Base-by-base conservation (phyloP, 2,888 invertebrate genomes). In the Eristalis tenax region DNA sequence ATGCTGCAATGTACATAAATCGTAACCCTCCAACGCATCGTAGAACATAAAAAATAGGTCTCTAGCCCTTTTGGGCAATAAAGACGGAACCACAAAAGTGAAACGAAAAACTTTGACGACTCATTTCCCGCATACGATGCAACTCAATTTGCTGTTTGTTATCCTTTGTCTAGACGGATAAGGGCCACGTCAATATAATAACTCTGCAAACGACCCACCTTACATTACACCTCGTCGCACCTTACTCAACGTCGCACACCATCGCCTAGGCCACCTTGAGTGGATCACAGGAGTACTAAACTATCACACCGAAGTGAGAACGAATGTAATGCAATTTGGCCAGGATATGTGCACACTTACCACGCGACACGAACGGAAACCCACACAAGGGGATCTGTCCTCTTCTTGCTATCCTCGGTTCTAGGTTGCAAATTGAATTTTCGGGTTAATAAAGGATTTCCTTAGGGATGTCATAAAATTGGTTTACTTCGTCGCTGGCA, bases 131-230 rank as follows among this genome's bases (percentile, higher is more conserved):
- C 43, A n/a, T 74, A 57, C 22, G 61, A 28, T 77, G 65, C 66
- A 63, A 77, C 71, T 40, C 61, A 70, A 70, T 65, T 73, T 61
- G 65, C 71, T 64, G 22, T 71, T 83, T 64, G 83, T 73, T 83
- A 78, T 79, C 78, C 78, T 74, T 78, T 79, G 83, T 83, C 83
- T 83, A 83, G 83, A 83, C 83, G 43, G 63, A 83, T 83, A 73
- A 83, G 73, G 68, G 68, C 83, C 83, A 78, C 23, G 83, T 69
- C 78, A 73, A 78, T 73, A 69, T 78, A 78, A 83, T 64, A 83
- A 79, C 73, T 50, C 73, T 64, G 35, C 38, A 78, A 78, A 69
- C 63, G 69, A 69, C 63, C 40, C 56, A 65, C 81, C 50, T 50
- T 65, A 64, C 59, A 40, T 13, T 13, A 38, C 38, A 38, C 38